These are phyloP conservation scores for Tiaroga cobitis DNA, from an alignment of 2,797 vertebrate species.

Conservation along the genomic window DNA sequence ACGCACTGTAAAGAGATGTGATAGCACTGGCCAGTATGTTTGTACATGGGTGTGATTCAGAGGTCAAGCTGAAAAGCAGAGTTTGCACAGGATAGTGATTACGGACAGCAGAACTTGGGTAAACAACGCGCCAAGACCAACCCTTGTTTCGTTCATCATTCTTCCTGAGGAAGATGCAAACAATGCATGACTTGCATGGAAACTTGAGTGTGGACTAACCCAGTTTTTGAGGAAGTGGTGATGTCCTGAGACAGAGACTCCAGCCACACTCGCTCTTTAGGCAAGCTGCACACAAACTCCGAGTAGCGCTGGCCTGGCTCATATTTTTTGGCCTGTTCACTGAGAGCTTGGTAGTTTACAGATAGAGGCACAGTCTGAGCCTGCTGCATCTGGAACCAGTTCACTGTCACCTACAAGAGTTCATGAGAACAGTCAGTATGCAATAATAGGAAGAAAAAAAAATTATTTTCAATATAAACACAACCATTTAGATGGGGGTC, in stretches of 20 bases:
- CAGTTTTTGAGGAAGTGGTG: constrained; percentile 52
- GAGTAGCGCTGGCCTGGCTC: constrained; percentile 86
- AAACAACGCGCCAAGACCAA: neutral
- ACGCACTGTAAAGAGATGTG: constrained; percentile 3
- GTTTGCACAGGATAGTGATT: constrained; percentile 14
- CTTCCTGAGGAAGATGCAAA: constrained; percentile 49
- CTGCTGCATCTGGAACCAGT: constrained; percentile 87
- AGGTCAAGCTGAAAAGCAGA: constrained; percentile 19
- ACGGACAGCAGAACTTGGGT: neutral
- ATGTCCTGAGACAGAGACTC: constrained; percentile 58
- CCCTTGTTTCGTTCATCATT: constrained; percentile 25
- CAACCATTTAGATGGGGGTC: neutral
- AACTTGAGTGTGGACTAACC: constrained; percentile 46
- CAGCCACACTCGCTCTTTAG: constrained; percentile 74
- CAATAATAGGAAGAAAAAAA: neutral
- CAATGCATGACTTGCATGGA: constrained; percentile 18
- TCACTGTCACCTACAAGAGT: constrained; percentile 81
- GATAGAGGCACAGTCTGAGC: constrained; percentile 80
- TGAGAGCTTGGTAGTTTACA: constrained; percentile 80
- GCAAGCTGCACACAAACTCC: constrained; percentile 82
- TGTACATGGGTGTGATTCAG: constrained; percentile 27
- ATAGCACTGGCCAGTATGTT: constrained; percentile 51
- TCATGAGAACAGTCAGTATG: neutral
- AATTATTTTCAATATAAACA: neutral
- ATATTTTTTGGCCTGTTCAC: constrained; percentile 84